Evolutionary conservation across 2,888 invertebrate genomes (phyloP).

Genomic region (Stenoptilia bipunctidactyla): DNA sequence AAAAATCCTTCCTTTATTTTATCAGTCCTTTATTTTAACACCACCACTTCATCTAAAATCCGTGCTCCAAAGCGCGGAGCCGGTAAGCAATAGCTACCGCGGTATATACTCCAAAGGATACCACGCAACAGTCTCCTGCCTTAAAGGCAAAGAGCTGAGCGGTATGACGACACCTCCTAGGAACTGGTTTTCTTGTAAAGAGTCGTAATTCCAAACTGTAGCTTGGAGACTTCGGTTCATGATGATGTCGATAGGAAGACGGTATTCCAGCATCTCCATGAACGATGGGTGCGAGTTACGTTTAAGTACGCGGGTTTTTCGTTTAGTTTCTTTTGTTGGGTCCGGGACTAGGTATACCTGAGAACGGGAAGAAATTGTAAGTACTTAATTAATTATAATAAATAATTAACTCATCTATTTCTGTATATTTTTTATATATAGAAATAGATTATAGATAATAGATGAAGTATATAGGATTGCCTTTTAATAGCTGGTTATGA

Average conservation of each 20-base stretch:
- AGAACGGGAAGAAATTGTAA: too few species aligned
- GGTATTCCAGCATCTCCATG: constrained; percentile 97
- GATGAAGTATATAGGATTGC: too few species aligned
- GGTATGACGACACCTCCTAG: constrained; percentile 91
- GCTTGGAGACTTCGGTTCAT: constrained; percentile 85
- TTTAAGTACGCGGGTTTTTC: constrained; percentile 94
- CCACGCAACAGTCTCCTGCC: constrained; percentile 88
- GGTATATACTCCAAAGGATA: constrained; percentile 77
- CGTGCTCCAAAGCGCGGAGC: constrained; percentile 41
- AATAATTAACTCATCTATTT: too few species aligned
- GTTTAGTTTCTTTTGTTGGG: constrained; percentile 90
- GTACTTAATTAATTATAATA: too few species aligned
- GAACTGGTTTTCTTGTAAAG: constrained; percentile 94
- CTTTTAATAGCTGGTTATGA: too few species aligned
- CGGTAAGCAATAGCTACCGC: constrained; percentile 48
- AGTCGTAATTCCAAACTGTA: constrained; percentile 95
- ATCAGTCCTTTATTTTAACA: not conserved
- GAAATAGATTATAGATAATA: too few species aligned
- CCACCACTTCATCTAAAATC: too few species aligned
- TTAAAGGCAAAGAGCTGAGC: constrained; percentile 78
- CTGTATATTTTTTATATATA: too few species aligned
- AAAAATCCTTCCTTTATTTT: not conserved
- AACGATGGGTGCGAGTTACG: constrained; percentile 96
- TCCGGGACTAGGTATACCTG: constrained; percentile 91
- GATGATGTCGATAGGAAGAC: constrained; percentile 85